Evolutionary conservation across 2,113 vertebrate species (phyloP).

Genomic region (Mustelus asterias): DNA sequence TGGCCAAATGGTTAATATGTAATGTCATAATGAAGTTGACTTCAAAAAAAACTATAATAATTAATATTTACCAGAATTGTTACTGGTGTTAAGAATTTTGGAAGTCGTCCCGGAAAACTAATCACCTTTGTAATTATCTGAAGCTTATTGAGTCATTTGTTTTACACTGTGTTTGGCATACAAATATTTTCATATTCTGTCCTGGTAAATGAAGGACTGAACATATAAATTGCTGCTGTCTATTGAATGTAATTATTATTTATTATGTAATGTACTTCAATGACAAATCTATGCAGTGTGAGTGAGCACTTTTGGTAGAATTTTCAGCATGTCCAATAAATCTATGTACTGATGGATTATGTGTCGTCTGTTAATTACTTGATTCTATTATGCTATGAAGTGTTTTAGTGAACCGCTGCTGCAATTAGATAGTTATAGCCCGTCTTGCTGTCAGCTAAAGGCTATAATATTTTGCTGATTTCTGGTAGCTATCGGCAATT

Average conservation of each 20-base stretch:
- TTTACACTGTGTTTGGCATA: slow-evolving; percentile 29
- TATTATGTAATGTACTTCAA: slow-evolving; percentile 31
- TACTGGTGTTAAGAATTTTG: not conserved
- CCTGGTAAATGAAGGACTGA: not conserved
- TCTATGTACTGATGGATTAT: slow-evolving; percentile 3
- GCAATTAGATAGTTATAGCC: not conserved
- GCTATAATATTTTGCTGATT: not conserved
- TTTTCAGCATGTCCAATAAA: slow-evolving; percentile 33
- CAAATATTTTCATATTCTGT: slow-evolving; percentile 16
- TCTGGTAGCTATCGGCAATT: not conserved
- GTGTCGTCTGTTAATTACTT: not conserved
- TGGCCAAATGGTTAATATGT: not conserved
- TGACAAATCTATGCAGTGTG: slow-evolving; percentile 30
- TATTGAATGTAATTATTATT: slow-evolving; percentile 14
- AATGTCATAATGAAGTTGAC: not conserved
- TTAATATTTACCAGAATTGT: not conserved
- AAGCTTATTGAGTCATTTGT: not conserved
- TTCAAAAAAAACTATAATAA: not conserved
- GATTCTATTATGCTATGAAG: not conserved
- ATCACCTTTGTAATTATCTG: not conserved
- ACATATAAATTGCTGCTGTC: not conserved
- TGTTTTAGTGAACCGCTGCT: not conserved
- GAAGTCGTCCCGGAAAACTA: not conserved
- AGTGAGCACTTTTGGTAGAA: slow-evolving; percentile 26
- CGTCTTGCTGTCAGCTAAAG: not conserved